phyloP scores from a whole-genome alignment of 2,888 invertebrate species.

The Mimachlamys varia region DNA sequence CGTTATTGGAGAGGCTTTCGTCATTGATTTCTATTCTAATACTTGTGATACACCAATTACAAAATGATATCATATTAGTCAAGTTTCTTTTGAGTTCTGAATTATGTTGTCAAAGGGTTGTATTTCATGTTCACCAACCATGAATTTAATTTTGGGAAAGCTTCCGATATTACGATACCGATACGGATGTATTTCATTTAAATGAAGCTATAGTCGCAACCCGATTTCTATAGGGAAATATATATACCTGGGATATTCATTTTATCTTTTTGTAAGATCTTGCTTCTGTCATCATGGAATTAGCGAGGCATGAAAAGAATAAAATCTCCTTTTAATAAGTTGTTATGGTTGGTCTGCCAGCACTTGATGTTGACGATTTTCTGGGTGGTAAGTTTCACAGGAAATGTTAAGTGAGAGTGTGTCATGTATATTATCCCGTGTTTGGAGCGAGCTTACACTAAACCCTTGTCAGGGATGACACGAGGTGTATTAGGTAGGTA shows the following conservation, averaged over 20 bases:
- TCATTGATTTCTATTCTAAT: not conserved
- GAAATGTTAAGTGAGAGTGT: not conserved
- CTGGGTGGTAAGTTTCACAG: constrained; percentile 23
- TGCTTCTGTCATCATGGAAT: not conserved
- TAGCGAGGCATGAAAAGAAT: not conserved
- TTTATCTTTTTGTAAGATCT: not conserved
- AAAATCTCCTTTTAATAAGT: not conserved
- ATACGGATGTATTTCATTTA: not conserved
- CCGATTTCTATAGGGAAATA: constrained; percentile 9
- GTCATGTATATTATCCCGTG: not conserved
- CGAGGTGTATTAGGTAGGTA: not conserved
- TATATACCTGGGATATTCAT: not conserved
- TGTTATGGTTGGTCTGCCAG: not conserved
- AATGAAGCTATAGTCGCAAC: no score
- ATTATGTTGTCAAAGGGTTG: not conserved
- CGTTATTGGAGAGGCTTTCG: not conserved
- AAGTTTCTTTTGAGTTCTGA: not conserved
- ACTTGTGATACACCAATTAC: not conserved
- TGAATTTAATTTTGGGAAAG: not conserved
- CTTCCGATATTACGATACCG: not conserved
- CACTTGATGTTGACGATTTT: constrained; percentile 3
- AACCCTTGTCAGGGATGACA: not conserved
- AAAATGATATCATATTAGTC: constrained; percentile 15
- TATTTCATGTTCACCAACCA: not conserved
- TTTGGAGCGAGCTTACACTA: not conserved